These are phyloP conservation scores for Cephalotes varians DNA, from an alignment of 2,888 invertebrate genomes.

Conservation along the genomic window DNA sequence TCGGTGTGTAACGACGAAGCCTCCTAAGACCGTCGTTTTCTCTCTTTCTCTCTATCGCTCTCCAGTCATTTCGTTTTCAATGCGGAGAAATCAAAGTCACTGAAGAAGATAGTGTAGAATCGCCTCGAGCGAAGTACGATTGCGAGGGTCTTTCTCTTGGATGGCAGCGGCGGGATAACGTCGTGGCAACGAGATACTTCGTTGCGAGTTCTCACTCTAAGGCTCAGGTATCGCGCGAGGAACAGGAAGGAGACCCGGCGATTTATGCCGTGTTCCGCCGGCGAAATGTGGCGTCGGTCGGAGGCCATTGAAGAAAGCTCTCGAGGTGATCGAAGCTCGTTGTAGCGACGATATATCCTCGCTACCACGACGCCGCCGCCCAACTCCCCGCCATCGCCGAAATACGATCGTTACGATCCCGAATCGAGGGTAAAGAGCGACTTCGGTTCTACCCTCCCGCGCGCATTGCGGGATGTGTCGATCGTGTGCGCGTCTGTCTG, in stretches of 20 bases:
- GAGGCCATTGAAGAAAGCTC: constrained; percentile 72
- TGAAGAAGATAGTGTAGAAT: constrained; percentile 28
- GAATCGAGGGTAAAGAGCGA: constrained; percentile 68
- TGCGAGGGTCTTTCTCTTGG: not conserved
- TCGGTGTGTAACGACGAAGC: constrained; percentile 33
- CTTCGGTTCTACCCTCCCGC: constrained; percentile 42
- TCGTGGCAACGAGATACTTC: constrained; percentile 27
- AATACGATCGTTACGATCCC: constrained; percentile 70
- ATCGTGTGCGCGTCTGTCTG: not conserved
- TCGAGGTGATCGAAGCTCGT: constrained; percentile 73
- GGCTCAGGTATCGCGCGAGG: not conserved
- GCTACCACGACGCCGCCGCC: constrained; percentile 60
- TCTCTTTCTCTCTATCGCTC: not conserved
- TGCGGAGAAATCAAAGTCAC: constrained; percentile 38
- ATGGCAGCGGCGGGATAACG: not conserved
- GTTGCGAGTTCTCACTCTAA: not conserved
- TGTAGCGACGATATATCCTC: constrained; percentile 70
- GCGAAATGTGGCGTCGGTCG: constrained; percentile 58
- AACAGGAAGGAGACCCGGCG: constrained; percentile 47
- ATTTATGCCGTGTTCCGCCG: constrained; percentile 68
- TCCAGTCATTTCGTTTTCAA: constrained; percentile 8
- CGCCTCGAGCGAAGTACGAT: not conserved
- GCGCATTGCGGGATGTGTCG: constrained; percentile 44
- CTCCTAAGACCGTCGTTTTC: constrained; percentile 30
- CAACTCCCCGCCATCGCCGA: constrained; percentile 56